Percentiles rank a stretch among this genome's conserved stretches.
phyloP scores from a whole-genome alignment of 2,113 vertebrate species.

The Tapirus terrestris region DNA sequence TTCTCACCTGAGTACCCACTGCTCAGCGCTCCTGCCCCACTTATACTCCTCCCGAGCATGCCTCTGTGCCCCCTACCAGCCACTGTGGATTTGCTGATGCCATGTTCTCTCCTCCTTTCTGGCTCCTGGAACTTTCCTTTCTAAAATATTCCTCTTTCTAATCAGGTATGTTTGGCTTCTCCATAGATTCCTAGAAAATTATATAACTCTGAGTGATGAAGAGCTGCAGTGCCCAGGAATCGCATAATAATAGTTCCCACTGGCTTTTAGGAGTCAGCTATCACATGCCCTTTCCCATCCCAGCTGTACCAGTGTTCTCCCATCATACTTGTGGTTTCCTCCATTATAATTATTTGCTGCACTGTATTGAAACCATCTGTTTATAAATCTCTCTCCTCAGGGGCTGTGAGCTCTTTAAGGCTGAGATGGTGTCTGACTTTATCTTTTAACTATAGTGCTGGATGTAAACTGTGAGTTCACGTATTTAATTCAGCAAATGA shows the following conservation, averaged over 20 bases:
- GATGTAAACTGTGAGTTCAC: background rate
- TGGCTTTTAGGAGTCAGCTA: background rate
- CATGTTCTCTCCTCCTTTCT: background rate
- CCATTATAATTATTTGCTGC: background rate
- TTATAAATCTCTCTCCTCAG: background rate
- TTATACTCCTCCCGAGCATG: background rate
- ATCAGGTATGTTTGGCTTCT: background rate
- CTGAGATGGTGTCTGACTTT: background rate
- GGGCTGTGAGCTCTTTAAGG: background rate
- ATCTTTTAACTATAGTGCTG: background rate
- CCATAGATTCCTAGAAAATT: background rate
- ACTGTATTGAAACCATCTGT: background rate
- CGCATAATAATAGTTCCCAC: background rate
- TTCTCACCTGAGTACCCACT: background rate
- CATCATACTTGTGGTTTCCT: background rate
- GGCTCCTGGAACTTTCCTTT: background rate
- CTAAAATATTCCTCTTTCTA: background rate
- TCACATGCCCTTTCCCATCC: background rate
- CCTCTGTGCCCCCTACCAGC: rapidly evolving
- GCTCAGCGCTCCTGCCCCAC: background rate
- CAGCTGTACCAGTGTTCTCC: background rate
- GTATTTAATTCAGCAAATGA: background rate
- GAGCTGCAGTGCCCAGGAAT: background rate
- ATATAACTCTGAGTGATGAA: background rate
- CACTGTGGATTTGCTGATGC: background rate